Conservation (phyloP, 1,140 invertebrate species). For the Drosophila mauritiana region DNA sequence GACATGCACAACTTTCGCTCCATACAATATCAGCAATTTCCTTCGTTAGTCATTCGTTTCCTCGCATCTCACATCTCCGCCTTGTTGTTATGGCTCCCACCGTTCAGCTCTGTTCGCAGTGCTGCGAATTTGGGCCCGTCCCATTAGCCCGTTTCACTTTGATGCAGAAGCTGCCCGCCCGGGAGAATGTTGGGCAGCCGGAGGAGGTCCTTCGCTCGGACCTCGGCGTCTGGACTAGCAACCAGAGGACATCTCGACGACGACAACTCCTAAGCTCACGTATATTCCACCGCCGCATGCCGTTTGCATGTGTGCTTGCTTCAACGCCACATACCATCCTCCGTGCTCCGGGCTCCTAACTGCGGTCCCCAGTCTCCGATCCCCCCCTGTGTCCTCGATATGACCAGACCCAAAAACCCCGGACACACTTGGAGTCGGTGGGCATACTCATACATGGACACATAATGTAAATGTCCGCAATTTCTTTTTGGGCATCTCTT, state of each 20-base stretch:
- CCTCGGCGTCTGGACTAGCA: conserved; percentile 64
- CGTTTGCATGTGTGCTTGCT: conserved; percentile 53
- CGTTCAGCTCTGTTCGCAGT: conserved; percentile 36
- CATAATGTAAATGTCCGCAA: conserved; percentile 84
- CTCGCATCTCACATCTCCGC: conserved; percentile 59
- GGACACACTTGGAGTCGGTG: conserved; percentile 43
- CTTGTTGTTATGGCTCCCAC: conserved; percentile 75
- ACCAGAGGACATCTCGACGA: conserved; percentile 77
- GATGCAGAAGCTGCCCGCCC: conserved; percentile 63
- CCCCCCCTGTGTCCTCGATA: neutral
- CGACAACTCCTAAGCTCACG: conserved; percentile 69
- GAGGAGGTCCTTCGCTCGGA: conserved; percentile 47
- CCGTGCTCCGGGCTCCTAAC: conserved; percentile 6
- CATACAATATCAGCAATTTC: conserved; percentile 83
- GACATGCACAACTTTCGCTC: conserved; percentile 78
- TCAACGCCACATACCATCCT: conserved; percentile 47
- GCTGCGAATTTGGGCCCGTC: conserved; percentile 60
- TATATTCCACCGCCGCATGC: conserved; percentile 58
- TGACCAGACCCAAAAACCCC: conserved; percentile 9
- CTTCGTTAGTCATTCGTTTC: conserved; percentile 83
- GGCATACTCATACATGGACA: conserved; percentile 72
- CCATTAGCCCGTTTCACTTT: conserved; percentile 76
- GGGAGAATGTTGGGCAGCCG: conserved; percentile 3
- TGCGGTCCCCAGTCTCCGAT: neutral
- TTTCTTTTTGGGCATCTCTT: conserved; percentile 84